These are phyloP conservation scores for Scaptomyza cyrtandrae DNA, from an alignment of 2,888 invertebrate species.

Conservation along the genomic window DNA sequence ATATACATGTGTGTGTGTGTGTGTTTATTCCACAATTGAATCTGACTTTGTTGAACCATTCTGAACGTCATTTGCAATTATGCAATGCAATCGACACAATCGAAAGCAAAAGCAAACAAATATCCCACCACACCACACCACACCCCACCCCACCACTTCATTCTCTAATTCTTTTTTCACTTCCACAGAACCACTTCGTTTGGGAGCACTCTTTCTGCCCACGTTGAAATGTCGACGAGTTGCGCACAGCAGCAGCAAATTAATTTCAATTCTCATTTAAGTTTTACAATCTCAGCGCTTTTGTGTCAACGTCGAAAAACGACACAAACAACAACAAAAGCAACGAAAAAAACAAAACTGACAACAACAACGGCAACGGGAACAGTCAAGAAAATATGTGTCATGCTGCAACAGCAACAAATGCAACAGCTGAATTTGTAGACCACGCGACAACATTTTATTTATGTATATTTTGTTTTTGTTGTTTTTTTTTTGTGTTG, in stretches of 20 bases:
- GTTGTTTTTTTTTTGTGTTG: conserved; percentile 18
- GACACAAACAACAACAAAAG: conserved; percentile 7
- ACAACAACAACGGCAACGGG: conserved; percentile 37
- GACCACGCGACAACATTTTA: conserved; percentile 68
- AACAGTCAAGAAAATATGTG: conserved; percentile 12
- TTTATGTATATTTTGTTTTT: conserved; percentile 40
- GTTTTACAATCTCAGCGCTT: conserved; percentile 67
- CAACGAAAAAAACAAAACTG: conserved; percentile 48
- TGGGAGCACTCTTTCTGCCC: conserved; percentile 21
- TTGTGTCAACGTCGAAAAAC: conserved; percentile 38
- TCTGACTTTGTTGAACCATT: conserved; percentile 50
- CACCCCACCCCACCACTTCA: not conserved
- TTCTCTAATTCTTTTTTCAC: not conserved
- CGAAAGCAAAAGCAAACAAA: conserved; percentile 4
- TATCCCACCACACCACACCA: too few relatives aligned
- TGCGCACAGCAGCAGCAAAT: conserved; percentile 50
- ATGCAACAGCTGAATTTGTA: conserved; percentile 60
- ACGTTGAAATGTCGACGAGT: conserved; percentile 26
- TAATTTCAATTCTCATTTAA: conserved; percentile 75
- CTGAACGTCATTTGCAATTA: conserved; percentile 68
- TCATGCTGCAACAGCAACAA: conserved; percentile 37
- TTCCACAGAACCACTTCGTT: conserved; percentile 11
- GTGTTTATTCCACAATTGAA: conserved; percentile 54
- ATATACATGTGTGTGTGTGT: conserved; percentile 30
- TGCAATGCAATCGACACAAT: conserved; percentile 60